Conservation (phyloP, 2,888 invertebrate genomes). For the Anoncus sp. region DNA sequence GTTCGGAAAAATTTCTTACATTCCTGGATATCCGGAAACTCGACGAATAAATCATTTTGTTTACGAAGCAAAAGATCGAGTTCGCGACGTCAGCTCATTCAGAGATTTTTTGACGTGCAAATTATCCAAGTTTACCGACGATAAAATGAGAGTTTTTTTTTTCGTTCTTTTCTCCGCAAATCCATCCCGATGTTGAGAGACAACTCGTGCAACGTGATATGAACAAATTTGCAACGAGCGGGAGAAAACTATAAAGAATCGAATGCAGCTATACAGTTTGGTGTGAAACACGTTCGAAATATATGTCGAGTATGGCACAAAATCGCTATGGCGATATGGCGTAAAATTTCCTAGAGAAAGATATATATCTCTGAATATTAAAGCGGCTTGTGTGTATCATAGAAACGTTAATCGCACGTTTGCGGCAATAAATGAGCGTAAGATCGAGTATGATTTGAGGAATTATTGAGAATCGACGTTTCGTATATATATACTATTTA, state of each 20-base stretch:
- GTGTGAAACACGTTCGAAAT: constrained; percentile 29
- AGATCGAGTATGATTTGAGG: constrained; percentile 60
- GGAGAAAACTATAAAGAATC: constrained; percentile 11
- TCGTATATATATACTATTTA: constrained; percentile 53
- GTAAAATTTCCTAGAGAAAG: constrained; percentile 43
- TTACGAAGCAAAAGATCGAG: not conserved
- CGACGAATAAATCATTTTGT: constrained; percentile 11
- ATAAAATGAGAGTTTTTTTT: constrained; percentile 23
- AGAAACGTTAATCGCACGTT: constrained; percentile 59
- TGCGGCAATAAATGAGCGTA: constrained; percentile 60
- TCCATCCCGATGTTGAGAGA: constrained; percentile 11
- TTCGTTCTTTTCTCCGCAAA: not conserved
- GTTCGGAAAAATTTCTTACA: no score
- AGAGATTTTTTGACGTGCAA: constrained; percentile 14
- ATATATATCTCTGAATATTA: constrained; percentile 47
- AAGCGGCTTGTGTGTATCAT: constrained; percentile 5
- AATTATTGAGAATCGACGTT: constrained; percentile 54
- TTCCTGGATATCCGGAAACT: no score
- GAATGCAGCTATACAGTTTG: not conserved
- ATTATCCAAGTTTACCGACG: constrained; percentile 27
- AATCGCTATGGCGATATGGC: constrained; percentile 45
- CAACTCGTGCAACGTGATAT: not conserved
- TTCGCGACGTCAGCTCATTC: not conserved
- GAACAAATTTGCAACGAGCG: not conserved
- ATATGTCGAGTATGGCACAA: constrained; percentile 28